Percentiles rank a stretch among this genome's conserved stretches.
phyloP scores from a whole-genome alignment of 1,140 invertebrate genomes.

The Condylostylus longicornis region DNA sequence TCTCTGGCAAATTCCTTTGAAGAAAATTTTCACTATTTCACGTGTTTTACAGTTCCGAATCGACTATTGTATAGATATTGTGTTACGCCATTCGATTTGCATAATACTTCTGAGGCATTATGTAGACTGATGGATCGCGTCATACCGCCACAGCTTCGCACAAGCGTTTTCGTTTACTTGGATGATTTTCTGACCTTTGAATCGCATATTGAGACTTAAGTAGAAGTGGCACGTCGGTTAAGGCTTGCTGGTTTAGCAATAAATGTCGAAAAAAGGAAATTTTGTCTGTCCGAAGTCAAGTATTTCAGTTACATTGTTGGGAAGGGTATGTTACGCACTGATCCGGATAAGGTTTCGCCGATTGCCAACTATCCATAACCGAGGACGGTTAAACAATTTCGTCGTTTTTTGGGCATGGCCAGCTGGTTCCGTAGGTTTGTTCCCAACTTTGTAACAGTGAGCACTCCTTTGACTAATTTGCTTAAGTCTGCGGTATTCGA shows the following conservation, averaged over 20 bases:
- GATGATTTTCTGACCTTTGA: conserved; percentile 36
- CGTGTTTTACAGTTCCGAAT: conserved; percentile 32
- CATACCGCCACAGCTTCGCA: conserved; percentile 12
- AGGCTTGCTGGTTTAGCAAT: conserved; percentile 30
- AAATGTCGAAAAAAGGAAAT: conserved; percentile 32
- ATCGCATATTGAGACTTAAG: conserved; percentile 29
- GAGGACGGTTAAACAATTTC: conserved; percentile 7
- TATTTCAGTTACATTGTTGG: conserved; percentile 10
- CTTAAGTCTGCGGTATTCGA: too few species aligned
- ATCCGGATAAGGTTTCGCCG: conserved; percentile 13
- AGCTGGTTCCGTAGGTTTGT: conserved; percentile 12
- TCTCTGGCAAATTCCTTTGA: conserved; percentile 27
- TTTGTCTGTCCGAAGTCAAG: conserved; percentile 18
- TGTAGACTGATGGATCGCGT: conserved; percentile 29
- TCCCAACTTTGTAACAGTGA: conserved; percentile 5
- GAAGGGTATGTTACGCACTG: conserved; percentile 9
- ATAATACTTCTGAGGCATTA: conserved; percentile 33
- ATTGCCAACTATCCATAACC: conserved; percentile 12
- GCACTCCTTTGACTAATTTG: conserved; percentile 6
- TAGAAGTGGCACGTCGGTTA: conserved; percentile 25
- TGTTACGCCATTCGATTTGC: conserved; percentile 33
- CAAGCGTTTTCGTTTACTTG: conserved; percentile 24
- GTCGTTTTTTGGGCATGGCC: conserved; percentile 7
- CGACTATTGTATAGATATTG: conserved; percentile 20
- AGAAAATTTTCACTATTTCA: conserved; percentile 20